Evolutionary conservation across 2,113 vertebrate species (phyloP), one percentile per base, ranked within the genome.

Genomic region (Pithys albifrons): DNA sequence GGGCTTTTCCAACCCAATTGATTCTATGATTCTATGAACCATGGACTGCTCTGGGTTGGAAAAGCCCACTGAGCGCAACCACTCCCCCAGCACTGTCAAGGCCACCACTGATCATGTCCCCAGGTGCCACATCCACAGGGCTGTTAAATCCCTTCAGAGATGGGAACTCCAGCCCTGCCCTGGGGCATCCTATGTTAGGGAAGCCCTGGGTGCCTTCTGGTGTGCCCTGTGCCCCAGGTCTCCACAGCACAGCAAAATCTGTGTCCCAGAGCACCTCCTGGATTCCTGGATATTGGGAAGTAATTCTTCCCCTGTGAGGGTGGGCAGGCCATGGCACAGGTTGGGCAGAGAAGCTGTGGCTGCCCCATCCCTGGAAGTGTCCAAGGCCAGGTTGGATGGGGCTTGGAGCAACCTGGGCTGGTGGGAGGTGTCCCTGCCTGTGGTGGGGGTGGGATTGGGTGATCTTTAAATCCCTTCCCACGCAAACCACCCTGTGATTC

Each of bases 111-210:
- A 29, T 55, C 35, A 3, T 1, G 9, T 33, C 33, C 54, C 35
- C 45, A 23, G 3, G 3, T n/a, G 66, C 27, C 35, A n/a, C 55
- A 23, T 7, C 45, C 66, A 19, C 14, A 1, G 0, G 7, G 23
- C 23, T 51, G 9, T 19, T 19, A 37, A 24, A 12, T 7, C 5
- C 7, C 49, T 10, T 31, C 10, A 43, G 55, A 37, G 35, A 8
- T 19, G 29, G 54, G 18, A 24, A 20, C 54, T 18, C 28, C 43
- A 39, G 3, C 18, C 6, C n/a, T 20, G n/a, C 28, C 51, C 17
- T 0, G 39, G 64, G 64, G 41, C 51, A 57, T 64, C 22, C 64
- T 41, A 28, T 12, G 17, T 27, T 43, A 49, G 43, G n/a, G 55
- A 58, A n/a, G 55, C 33, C 33, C 55, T n/a, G 55, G 20, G 33